Evolutionary conservation across 2,888 invertebrate genomes (phyloP).

Genomic region (Trissoscelio sp.): DNA sequence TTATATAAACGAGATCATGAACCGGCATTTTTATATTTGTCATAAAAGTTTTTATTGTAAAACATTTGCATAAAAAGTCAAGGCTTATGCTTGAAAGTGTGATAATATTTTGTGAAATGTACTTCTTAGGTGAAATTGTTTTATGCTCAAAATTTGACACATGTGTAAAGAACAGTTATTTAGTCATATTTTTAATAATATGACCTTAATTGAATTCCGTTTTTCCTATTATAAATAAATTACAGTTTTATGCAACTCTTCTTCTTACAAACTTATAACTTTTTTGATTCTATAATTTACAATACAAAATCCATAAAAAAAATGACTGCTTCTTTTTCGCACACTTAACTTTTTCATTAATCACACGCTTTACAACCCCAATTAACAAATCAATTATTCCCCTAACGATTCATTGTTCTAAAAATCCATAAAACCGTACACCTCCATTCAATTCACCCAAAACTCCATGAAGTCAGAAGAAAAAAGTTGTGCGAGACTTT

Average conservation of each 20-base stretch:
- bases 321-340: too few relatives aligned
- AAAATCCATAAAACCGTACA: neutral
- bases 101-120: neutral
- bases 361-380: neutral
- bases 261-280: too few relatives aligned
- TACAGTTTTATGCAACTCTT: too few relatives aligned
- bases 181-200: too few relatives aligned
- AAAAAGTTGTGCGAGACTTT: neutral
- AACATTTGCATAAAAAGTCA: slow-evolving; percentile 27
- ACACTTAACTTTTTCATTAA: neutral
- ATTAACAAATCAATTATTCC: slow-evolving; percentile 2
- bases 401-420: neutral
- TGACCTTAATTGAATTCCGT: too few relatives aligned
- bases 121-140: too few relatives aligned
- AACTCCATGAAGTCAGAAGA: neutral
- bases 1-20: slow-evolving; percentile 19
- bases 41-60: slow-evolving; percentile 3
- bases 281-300: too few relatives aligned
- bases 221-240: too few relatives aligned
- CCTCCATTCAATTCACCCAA: neutral
- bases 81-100: slow-evolving; percentile 6
- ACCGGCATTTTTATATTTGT: slow-evolving; percentile 17
- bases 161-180: too few relatives aligned
- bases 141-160: too few relatives aligned
- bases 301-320: too few relatives aligned